Percentiles rank a stretch among this genome's conserved stretches.
phyloP scores from a whole-genome alignment of 2,888 invertebrate species.

The Stratiomys singularior region DNA sequence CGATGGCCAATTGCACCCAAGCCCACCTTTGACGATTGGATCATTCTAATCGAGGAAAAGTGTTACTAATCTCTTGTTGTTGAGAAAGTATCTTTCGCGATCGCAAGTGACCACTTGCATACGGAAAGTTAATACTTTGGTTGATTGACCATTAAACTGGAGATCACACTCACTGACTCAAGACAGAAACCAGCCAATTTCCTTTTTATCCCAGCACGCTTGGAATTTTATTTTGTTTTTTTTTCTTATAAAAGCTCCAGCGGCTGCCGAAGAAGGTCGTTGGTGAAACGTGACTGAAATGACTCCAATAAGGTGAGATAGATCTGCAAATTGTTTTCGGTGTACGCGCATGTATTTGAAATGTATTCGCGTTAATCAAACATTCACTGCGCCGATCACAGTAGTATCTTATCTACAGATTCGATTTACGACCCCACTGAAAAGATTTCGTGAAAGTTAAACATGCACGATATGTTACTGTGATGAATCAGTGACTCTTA shows the following conservation, averaged over 20 bases:
- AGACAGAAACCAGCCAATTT: background rate
- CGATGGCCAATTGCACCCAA: background rate
- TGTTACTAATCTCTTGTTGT: background rate
- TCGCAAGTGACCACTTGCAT: background rate
- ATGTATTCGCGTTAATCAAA: background rate
- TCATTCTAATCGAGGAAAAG: background rate
- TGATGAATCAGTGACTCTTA: background rate
- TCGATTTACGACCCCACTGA: background rate
- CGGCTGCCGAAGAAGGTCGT: background rate
- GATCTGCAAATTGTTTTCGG: background rate
- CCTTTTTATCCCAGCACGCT: background rate
- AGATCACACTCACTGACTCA: background rate
- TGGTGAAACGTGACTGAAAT: background rate
- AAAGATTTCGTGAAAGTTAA: constrained; percentile 8
- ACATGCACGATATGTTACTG: background rate
- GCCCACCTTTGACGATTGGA: background rate
- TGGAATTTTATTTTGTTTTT: background rate
- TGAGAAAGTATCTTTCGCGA: background rate
- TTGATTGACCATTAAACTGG: background rate
- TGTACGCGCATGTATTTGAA: background rate
- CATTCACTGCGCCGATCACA: background rate
- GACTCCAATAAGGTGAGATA: background rate
- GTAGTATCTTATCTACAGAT: background rate
- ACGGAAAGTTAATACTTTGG: background rate
- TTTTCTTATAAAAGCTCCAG: background rate